These are phyloP conservation scores for Tinea trinotella DNA, from an alignment of 2,888 invertebrate species.

Conservation along the genomic window DNA sequence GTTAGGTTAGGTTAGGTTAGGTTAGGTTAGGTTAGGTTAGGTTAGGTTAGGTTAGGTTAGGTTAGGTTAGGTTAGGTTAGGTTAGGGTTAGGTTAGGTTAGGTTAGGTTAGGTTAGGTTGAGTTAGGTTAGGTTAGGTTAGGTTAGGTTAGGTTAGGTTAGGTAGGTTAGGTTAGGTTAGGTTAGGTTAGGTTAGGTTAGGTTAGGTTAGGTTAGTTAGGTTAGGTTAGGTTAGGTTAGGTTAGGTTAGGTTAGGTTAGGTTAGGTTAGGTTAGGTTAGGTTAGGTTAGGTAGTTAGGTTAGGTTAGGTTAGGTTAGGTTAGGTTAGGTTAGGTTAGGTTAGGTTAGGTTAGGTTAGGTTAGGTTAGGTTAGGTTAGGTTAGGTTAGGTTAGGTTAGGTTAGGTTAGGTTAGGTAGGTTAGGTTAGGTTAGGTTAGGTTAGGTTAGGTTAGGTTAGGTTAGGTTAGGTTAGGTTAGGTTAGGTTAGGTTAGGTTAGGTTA, in stretches of 20 bases:
- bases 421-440: too few relatives aligned
- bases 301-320: too few relatives aligned
- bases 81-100: conserved; percentile 11
- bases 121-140: conserved; percentile 17
- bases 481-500: conserved; percentile 19
- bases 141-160: conserved; percentile 6
- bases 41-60: conserved; percentile 21
- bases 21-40: conserved; percentile 20
- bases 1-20: conserved; percentile 22
- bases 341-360: too few relatives aligned
- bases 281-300: conserved; percentile 1
- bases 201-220: conserved; percentile 6
- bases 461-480: conserved; percentile 15
- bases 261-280: conserved; percentile 6
- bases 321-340: too few relatives aligned
- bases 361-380: too few relatives aligned
- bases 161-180: conserved; percentile 6
- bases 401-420: too few relatives aligned
- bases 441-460: too few relatives aligned
- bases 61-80: conserved; percentile 19
- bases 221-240: conserved; percentile 6
- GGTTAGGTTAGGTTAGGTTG: conserved; percentile 16
- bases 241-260: conserved; percentile 5
- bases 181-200: conserved; percentile 6
- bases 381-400: too few relatives aligned